Percentiles rank a stretch among this genome's conserved stretches.
Conservation (phyloP, 2,888 invertebrate species). For the Noctuana brunneofusca region DNA sequence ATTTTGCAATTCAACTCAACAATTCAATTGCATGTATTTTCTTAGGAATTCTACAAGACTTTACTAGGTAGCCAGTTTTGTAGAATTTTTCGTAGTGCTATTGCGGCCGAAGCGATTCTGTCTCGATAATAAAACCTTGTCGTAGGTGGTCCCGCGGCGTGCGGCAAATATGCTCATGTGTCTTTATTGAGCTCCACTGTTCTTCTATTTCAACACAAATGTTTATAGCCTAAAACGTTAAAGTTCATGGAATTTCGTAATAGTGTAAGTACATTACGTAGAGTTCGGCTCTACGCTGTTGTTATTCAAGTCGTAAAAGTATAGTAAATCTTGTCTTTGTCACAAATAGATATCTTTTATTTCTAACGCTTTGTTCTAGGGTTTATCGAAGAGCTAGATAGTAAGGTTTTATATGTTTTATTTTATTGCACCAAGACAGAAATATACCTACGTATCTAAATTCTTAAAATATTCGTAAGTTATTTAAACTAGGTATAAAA, state of each 20-base stretch:
- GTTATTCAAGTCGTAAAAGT: constrained; percentile 29
- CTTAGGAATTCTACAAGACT: background rate
- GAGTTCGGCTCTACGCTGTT: constrained; percentile 16
- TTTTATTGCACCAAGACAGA: background rate
- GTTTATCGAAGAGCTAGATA: background rate
- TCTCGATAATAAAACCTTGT: constrained; percentile 61
- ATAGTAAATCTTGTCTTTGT: constrained; percentile 19
- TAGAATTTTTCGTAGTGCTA: constrained; percentile 54
- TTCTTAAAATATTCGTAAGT: no score
- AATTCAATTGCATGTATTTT: constrained; percentile 6
- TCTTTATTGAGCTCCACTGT: constrained; percentile 71
- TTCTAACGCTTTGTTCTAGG: background rate
- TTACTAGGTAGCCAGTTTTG: constrained; percentile 26
- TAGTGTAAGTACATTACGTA: constrained; percentile 25
- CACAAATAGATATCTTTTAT: background rate
- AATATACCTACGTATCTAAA: background rate
- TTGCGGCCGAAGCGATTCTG: constrained; percentile 47
- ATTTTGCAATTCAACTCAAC: no score
- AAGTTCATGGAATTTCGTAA: constrained; percentile 30
- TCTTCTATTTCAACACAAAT: constrained; percentile 60
- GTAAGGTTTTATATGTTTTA: background rate
- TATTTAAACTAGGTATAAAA: no score
- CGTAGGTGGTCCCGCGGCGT: constrained; percentile 69
- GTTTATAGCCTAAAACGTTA: constrained; percentile 38
- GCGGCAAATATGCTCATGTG: constrained; percentile 63